Conservation (phyloP, 2,888 invertebrate genomes). For the Seladonia tumulorum region DNA sequence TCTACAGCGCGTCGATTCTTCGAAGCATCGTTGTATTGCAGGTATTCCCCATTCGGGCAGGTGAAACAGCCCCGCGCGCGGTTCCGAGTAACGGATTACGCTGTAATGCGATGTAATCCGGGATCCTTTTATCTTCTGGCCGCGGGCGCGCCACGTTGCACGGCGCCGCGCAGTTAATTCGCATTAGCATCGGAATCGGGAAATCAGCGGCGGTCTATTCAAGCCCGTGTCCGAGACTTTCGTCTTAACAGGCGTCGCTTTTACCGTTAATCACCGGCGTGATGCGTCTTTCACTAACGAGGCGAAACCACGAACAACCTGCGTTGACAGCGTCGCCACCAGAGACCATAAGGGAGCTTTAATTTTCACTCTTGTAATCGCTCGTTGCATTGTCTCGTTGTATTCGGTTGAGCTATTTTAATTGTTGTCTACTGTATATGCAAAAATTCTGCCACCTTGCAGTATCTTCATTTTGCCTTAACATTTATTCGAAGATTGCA, state of each 20-base stretch:
- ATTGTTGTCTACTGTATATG: no score
- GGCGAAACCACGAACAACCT: conserved; percentile 8
- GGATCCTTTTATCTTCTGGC: conserved; percentile 57
- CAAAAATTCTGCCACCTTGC: no score
- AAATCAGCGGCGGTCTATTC: conserved; percentile 30
- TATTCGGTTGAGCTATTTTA: no score
- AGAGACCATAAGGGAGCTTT: no score
- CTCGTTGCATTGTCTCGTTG: no score
- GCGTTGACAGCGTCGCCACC: neutral
- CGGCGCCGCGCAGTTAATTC: conserved; percentile 49
- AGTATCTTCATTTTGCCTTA: no score
- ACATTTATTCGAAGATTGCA: no score
- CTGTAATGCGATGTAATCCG: conserved; percentile 57
- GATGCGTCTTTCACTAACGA: conserved; percentile 31
- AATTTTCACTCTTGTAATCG: no score
- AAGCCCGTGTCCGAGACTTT: conserved; percentile 29
- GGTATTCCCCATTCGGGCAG: neutral
- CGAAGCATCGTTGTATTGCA: neutral
- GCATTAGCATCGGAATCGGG: conserved; percentile 53
- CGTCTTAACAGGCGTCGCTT: conserved; percentile 42
- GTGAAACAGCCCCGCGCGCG: conserved; percentile 23
- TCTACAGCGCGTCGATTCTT: neutral
- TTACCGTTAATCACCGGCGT: conserved; percentile 24
- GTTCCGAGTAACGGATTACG: conserved; percentile 51
- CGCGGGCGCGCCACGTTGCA: conserved; percentile 44